phyloP scores from a whole-genome alignment of 2,113 vertebrate genomes.

The Myiozetetes cayanensis region DNA sequence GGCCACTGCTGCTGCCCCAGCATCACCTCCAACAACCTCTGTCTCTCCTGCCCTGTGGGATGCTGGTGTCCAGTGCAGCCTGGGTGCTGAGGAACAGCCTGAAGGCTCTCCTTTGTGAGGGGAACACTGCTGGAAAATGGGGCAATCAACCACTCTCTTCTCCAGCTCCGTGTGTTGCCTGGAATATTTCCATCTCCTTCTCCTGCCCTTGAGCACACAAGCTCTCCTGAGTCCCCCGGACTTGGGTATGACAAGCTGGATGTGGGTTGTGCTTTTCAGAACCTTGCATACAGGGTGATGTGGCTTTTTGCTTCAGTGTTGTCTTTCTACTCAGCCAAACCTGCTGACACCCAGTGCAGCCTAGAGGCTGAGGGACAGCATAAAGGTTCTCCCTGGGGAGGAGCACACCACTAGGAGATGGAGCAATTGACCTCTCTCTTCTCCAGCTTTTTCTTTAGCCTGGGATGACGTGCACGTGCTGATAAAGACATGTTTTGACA shows the following conservation, averaged over 20 bases:
- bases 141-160: rapidly evolving
- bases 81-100: background rate
- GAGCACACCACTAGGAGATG: background rate
- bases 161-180: background rate
- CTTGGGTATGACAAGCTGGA: background rate
- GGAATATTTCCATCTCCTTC: background rate
- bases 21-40: background rate
- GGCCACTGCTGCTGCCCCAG: background rate
- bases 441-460: background rate
- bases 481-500: background rate
- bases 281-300: background rate
- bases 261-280: background rate
- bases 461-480: background rate
- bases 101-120: background rate
- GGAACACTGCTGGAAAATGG: background rate
- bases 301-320: background rate
- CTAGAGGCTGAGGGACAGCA: background rate
- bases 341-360: rapidly evolving
- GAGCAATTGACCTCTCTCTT: background rate
- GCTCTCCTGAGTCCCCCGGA: background rate
- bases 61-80: background rate
- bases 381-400: background rate
- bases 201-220: background rate
- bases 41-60: background rate
- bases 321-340: background rate